Evolutionary conservation across 2,888 invertebrate species (phyloP).

Genomic region (Cephalotes varians): DNA sequence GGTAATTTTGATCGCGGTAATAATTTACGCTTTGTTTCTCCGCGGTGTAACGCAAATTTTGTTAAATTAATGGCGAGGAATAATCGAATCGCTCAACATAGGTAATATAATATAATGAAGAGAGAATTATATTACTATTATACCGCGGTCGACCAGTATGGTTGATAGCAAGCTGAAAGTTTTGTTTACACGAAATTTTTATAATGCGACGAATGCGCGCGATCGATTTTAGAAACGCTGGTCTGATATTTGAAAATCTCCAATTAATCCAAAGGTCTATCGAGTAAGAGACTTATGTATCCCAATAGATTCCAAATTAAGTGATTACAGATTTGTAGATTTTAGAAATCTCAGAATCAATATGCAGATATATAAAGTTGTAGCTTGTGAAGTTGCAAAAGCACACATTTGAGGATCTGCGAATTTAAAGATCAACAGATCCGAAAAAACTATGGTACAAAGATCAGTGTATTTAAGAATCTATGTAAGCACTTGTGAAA

Average conservation of each 20-base stretch:
- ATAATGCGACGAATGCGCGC: not conserved
- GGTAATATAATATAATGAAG: slow-evolving; percentile 53
- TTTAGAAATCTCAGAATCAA: not conserved
- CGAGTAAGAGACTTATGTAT: not conserved
- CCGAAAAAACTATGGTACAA: not conserved
- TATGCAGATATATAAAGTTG: not conserved
- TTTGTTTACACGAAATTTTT: slow-evolving; percentile 24
- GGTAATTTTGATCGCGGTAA: slow-evolving; percentile 65
- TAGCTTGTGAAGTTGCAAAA: not conserved
- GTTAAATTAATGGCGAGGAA: slow-evolving; percentile 61
- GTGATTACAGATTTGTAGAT: not conserved
- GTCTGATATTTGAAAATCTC: not conserved
- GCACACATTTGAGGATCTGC: not conserved
- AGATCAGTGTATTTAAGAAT: not conserved
- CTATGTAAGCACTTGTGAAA: not conserved
- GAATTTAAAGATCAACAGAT: not conserved
- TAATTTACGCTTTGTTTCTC: slow-evolving; percentile 68
- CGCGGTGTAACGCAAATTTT: slow-evolving; percentile 58
- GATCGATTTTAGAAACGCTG: not conserved
- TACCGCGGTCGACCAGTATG: slow-evolving; percentile 41
- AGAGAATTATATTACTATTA: slow-evolving; percentile 55
- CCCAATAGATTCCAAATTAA: not conserved
- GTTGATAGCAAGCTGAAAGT: slow-evolving; percentile 26
- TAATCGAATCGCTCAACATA: slow-evolving; percentile 55
- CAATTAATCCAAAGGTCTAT: not conserved